phyloP scores from a whole-genome alignment of 2,113 vertebrate species.

The Phylloscopus trochilus region DNA sequence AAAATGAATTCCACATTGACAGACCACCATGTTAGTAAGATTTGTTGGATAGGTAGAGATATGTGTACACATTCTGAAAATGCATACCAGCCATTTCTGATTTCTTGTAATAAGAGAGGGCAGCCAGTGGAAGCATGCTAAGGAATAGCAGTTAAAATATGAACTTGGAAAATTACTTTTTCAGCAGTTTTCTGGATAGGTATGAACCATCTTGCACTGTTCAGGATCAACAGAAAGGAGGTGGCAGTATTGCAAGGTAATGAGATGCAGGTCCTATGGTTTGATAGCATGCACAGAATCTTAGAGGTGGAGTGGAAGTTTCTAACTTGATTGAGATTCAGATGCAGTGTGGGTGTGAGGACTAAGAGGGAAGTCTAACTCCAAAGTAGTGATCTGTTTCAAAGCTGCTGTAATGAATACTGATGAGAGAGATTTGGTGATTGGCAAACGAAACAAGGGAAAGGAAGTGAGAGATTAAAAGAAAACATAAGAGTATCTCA shows the following conservation, averaged over 20 bases:
- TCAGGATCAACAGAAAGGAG: not conserved
- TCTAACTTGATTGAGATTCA: not conserved
- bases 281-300: not conserved
- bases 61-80: not conserved
- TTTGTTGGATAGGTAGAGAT: not conserved
- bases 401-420: not conserved
- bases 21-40: not conserved
- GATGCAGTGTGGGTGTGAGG: not conserved
- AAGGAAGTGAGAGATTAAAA: not conserved
- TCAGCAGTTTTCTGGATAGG: not conserved
- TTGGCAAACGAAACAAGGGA: not conserved
- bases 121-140: not conserved
- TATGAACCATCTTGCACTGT: not conserved
- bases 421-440: not conserved
- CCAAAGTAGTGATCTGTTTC: not conserved
- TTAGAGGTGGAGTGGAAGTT: not conserved
- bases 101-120: not conserved
- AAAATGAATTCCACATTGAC: not conserved
- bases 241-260: not conserved
- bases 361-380: not conserved
- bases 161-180: not conserved
- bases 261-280: not conserved
- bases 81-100: not conserved
- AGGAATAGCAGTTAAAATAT: not conserved
- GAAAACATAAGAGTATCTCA: not conserved